These are phyloP conservation scores for Lycophotia porphyrea DNA, from an alignment of 2,888 invertebrate genomes.

Conservation along the genomic window DNA sequence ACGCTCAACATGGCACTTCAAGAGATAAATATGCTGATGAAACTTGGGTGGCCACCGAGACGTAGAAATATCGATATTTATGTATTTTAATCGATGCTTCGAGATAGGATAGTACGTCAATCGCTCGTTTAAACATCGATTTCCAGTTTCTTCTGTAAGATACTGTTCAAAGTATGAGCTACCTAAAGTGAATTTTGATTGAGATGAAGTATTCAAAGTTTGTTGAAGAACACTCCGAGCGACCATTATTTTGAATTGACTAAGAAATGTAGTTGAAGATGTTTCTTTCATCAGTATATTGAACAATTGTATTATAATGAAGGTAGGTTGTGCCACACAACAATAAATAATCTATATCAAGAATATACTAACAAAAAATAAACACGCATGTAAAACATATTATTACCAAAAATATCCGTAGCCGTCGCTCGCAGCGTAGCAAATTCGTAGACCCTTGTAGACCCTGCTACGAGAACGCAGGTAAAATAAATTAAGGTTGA, in stretches of 20 bases:
- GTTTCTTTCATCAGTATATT: slow-evolving; percentile 15
- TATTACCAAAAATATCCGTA: slow-evolving; percentile 8
- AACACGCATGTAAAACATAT: background rate
- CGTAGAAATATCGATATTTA: slow-evolving; percentile 58
- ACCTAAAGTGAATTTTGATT: slow-evolving; percentile 61
- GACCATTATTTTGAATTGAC: slow-evolving; percentile 33
- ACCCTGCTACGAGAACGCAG: slow-evolving; percentile 6
- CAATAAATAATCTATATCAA: background rate
- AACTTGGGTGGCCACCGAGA: slow-evolving; percentile 55
- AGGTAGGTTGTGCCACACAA: background rate
- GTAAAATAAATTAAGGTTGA: slow-evolving; percentile 18
- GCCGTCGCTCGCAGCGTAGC: slow-evolving; percentile 9
- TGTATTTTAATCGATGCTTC: slow-evolving; percentile 67
- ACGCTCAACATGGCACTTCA: slow-evolving; percentile 38
- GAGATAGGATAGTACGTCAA: slow-evolving; percentile 66
- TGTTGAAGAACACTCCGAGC: slow-evolving; percentile 26
- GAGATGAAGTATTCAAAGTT: slow-evolving; percentile 68
- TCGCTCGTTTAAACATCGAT: slow-evolving; percentile 25
- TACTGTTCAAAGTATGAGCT: slow-evolving; percentile 37
- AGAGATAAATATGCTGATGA: slow-evolving; percentile 63
- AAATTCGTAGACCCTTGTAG: slow-evolving; percentile 29
- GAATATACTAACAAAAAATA: background rate
- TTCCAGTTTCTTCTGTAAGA: slow-evolving; percentile 17
- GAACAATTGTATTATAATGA: background rate
- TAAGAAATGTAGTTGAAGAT: slow-evolving; percentile 41